Evolutionary conservation across 2,888 invertebrate genomes (phyloP).

Genomic region (Calliopum simillimum): DNA sequence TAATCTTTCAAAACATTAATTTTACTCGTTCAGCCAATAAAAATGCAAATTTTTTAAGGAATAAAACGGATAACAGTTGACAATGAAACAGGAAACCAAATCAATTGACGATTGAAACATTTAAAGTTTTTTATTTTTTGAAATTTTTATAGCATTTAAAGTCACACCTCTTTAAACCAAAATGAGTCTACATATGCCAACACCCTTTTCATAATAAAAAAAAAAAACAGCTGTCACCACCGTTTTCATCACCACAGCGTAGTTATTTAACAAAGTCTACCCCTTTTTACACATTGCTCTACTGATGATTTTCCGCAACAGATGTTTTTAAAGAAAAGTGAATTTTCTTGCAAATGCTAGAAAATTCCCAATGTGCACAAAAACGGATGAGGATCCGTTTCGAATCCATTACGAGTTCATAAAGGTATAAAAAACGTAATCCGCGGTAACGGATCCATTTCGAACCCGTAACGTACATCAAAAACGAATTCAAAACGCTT

Average conservation of each 20-base stretch:
- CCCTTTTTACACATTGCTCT: background rate
- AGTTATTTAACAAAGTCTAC: background rate
- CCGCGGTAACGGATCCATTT: too few species aligned
- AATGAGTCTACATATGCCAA: background rate
- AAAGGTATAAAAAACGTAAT: too few species aligned
- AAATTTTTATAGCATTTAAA: background rate
- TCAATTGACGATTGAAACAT: background rate
- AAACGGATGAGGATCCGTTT: too few species aligned
- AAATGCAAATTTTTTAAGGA: background rate
- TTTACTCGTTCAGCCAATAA: background rate
- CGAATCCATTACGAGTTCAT: too few species aligned
- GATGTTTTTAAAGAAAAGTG: background rate
- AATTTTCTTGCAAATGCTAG: background rate
- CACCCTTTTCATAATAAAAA: too few species aligned
- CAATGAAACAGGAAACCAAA: constrained; percentile 4
- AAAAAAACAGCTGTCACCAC: constrained; percentile 11
- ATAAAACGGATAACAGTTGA: background rate
- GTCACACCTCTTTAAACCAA: constrained; percentile 11
- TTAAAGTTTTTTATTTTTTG: background rate
- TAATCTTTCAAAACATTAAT: background rate
- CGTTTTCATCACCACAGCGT: constrained; percentile 2
- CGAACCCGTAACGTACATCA: too few species aligned
- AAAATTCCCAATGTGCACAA: too few species aligned
- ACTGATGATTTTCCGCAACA: background rate
- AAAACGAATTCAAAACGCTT: too few species aligned